phyloP scores from a whole-genome alignment of 2,113 vertebrate genomes.

The Barbus barbus region DNA sequence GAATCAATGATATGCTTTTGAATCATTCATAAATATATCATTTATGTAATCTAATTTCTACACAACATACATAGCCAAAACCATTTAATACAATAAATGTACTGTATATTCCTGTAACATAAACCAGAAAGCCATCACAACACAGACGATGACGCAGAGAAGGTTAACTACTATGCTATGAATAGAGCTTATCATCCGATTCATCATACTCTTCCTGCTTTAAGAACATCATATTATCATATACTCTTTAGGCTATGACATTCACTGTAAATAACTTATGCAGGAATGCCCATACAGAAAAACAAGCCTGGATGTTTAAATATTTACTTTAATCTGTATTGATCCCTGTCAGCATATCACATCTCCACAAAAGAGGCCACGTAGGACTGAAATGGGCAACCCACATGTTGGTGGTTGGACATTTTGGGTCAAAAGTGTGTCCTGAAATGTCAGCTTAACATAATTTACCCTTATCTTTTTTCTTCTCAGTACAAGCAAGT shows the following conservation, averaged over 20 bases:
- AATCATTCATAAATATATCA: not conserved
- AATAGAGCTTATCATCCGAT: slow-evolving; percentile 17
- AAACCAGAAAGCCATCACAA: slow-evolving; percentile 9
- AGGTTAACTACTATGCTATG: slow-evolving; percentile 12
- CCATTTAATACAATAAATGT: not conserved
- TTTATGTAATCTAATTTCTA: slow-evolving; percentile 1
- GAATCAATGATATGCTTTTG: not conserved
- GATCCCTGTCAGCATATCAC: slow-evolving; percentile 11
- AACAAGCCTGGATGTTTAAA: slow-evolving; percentile 48
- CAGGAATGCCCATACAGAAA: slow-evolving; percentile 40
- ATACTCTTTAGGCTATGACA: slow-evolving; percentile 20
- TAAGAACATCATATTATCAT: slow-evolving; percentile 40
- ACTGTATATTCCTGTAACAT: not conserved
- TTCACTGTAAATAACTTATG: slow-evolving; percentile 55
- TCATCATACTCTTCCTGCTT: slow-evolving; percentile 49
- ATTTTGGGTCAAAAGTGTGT: not conserved
- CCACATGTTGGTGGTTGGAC: not conserved
- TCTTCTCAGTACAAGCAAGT: slow-evolving; percentile 92
- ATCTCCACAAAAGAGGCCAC: slow-evolving; percentile 14
- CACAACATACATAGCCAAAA: not conserved
- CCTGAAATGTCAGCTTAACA: not conserved
- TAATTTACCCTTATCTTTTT: not conserved
- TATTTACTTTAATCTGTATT: slow-evolving; percentile 46
- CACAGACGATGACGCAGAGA: not conserved
- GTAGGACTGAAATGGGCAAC: slow-evolving; percentile 16